Evolutionary conservation across 2,797 vertebrate genomes (phyloP), one percentile per base, ranked within the genome.

Genomic region (Hephaestus fuliginosus): DNA sequence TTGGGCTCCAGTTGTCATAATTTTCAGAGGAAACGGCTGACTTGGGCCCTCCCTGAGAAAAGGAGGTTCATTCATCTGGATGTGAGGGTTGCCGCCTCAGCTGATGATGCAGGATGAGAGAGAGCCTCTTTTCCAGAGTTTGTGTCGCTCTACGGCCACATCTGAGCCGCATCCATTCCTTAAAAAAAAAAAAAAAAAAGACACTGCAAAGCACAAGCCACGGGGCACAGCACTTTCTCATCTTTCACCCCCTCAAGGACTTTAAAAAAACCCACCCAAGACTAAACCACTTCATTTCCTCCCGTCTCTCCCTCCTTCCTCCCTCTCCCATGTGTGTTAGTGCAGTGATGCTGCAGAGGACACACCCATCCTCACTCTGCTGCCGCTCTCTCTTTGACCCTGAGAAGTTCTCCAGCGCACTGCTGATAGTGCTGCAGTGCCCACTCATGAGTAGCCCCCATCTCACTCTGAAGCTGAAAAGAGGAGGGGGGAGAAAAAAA

Each of bases 341-440:
- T 88, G 90, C 91, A 88, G 90, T 20, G 86, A 87, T 92, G 89
- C 93, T 93, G 94, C 93, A 95, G 93, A 82, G 89, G 92, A 91
- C 93, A 94, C 92, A 89, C 93, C 93, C 91, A 90, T 82, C 60
- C 77, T 74, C 68, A 53, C 82, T 82, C 74, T 53, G 83, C 89
- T 81, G 80, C 77, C 60, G 65, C 82, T 46, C 86, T 74, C 73
- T 74, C 83, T 82, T 73, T 92, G 89, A 92, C 89, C 92, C 89
- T 82, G 87, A 92, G 58, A 92, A 90, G 91, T 92, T 90, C 88
- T 86, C 83, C 57, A 80, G 74, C 62, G 64, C 73, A 49, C 74
- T 76, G 86, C 91, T 81, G 81, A 74, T 63, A 78, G 52, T 87
- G 89, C 93, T 91, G 95, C 93, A 95, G 92, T 90, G 87, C 88